Conservation (phyloP, 2,888 invertebrate species). For the Trissolcus japonicus region DNA sequence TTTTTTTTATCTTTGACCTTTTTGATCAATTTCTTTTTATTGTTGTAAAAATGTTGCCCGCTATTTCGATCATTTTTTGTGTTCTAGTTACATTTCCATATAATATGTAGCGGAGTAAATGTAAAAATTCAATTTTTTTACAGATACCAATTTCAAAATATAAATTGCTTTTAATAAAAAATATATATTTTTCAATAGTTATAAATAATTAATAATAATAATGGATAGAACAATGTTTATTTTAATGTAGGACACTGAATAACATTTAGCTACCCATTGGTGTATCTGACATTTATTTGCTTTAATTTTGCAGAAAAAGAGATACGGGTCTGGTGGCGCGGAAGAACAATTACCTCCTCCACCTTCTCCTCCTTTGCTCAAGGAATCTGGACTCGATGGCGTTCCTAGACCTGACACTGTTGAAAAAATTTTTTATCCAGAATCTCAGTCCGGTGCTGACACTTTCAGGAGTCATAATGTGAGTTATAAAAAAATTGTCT, state of each 20-base stretch:
- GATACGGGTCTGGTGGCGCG: slow-evolving; percentile 76
- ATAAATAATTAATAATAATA: too few species aligned
- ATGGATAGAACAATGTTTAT: too few species aligned
- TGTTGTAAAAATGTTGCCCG: too few species aligned
- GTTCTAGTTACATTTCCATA: too few species aligned
- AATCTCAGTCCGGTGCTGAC: slow-evolving; percentile 65
- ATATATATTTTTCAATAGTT: too few species aligned
- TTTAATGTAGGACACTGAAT: not conserved
- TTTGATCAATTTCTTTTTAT: too few species aligned
- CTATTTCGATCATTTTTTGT: too few species aligned
- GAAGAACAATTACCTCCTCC: slow-evolving; percentile 78
- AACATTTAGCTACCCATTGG: slow-evolving; percentile 10
- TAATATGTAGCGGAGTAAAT: too few species aligned
- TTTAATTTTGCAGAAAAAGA: slow-evolving; percentile 78
- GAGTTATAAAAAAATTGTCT: slow-evolving; percentile 12
- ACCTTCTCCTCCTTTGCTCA: slow-evolving; percentile 77
- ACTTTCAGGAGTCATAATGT: slow-evolving; percentile 71
- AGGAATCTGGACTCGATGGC: slow-evolving; percentile 72
- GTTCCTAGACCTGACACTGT: slow-evolving; percentile 76
- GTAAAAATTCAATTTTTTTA: too few species aligned
- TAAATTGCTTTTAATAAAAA: too few species aligned
- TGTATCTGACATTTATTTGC: slow-evolving; percentile 54
- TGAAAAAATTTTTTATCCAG: slow-evolving; percentile 73
- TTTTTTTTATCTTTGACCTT: too few species aligned
- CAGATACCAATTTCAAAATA: too few species aligned